Base-by-base conservation (phyloP, 2,888 invertebrate species). In the Agonopterix subpropinquella region DNA sequence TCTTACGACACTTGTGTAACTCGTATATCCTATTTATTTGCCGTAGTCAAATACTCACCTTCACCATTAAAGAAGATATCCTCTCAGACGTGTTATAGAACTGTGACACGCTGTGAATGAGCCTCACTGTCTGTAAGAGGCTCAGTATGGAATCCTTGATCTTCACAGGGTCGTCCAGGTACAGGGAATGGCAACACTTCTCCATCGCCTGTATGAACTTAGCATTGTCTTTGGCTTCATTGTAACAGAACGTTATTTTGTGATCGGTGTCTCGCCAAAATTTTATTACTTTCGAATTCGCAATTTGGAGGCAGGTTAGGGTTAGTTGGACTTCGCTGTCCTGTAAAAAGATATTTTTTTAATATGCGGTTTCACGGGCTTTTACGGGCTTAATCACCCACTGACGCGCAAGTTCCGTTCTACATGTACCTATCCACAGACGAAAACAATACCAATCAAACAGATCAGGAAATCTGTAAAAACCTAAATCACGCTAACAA, bases 21-120 rank as follows among this genome's bases (percentile, higher is more conserved):
- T 39, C 39, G 10, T 10, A n/a, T 39, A 28, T 28, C 5, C 5
- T 28, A 28, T 28, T 28, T 28, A 28, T 28, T 39, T 11, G 11
- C 10, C 4, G 8, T 42, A 13, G 1, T 42, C 39, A 42, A 46
- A 45, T 15, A 59, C 63, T 55, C 79, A 95, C 95, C 91, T 98
- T 98, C 43, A 98, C 97, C 94, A 98, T 97, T 11, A 98, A 89
- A 0, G 98, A 97, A 0, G 98, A 98, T 51, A 98, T 98, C 64
- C 98, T 92, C 81, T 98, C 98, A 0, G 98, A 97, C 0, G 98
- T 98, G 70, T 98, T 98, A 73, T 98, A 98, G 80, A 97, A 98
- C 73, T 96, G 95, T 0, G 98, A 98, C 4, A 98, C 96, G 68
- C 95, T 96, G 73, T 98, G 97, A 64, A 98, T 98, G 60, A 98